Evolutionary conservation across 2,113 vertebrate species (phyloP), one percentile per base, ranked within the genome.

Genomic region (Noctilio leporinus): DNA sequence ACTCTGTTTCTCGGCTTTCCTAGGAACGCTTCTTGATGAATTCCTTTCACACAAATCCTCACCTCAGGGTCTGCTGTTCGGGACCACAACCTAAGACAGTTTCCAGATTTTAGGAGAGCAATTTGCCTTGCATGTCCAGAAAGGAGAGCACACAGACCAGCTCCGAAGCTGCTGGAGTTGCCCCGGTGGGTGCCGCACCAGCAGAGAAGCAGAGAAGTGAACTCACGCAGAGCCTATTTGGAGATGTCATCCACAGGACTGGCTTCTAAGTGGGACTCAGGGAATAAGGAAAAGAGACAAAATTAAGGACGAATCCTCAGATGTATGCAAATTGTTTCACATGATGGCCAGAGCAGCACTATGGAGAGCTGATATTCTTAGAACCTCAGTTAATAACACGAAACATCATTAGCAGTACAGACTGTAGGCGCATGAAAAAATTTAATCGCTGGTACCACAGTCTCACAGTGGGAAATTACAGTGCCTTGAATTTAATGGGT

Each of bases 391-490:
- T 95, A 95, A 86, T 96, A 95, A 96, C 53, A 55, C 35, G 47
- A 95, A 96, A 89, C 87, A 75, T 83, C 51, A 0, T 75, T 0
- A 8, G 92, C 92, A 95, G 93, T 92, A 87, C 96, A 93, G 83
- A 59, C 47, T 43, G 87, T 30, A 96, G 96, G 83, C n/a, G 51
- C 91, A 94, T 95, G 96, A 93, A 86, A 84, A 93, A 97, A 97
- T 90, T 95, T 91, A 95, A 95, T 95, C 69, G 10, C 77, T 69
- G 77, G 77, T n/a, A 93, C 95, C 94, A 87, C 87, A 45, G 67
- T 94, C 94, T 96, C 95, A 96, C 85, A 91, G 96, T 78, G 82
- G 90, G 93, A 97, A 97, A 95, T 95, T 88, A 95, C 69, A 96
- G 93, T 94, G 93, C 84, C 77, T 85, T 89, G 51, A 96, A 95